Base-by-base conservation (phyloP, 2,888 invertebrate genomes). In the Leptinotarsa haldemani region DNA sequence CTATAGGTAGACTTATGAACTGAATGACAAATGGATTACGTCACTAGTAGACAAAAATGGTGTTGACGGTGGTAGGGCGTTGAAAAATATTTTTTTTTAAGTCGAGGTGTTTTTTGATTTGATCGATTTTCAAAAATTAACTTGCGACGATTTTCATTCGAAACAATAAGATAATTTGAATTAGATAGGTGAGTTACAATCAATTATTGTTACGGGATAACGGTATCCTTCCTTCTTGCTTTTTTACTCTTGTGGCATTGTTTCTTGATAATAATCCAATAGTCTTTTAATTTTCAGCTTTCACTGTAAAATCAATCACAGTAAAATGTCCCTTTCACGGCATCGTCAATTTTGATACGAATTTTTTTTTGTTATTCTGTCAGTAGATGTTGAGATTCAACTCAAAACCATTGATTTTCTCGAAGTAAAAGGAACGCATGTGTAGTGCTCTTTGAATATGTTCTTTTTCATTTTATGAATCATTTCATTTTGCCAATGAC, bases 11-110 rank as follows among this genome's bases (percentile, higher is more conserved):
- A 40, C 9, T 40, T 40, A 40, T 12, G 40, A 40, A 48, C 56
- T 18, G 53, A 53, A 53, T 73, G 75, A 73, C 74, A 70, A 77
- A 74, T 69, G 69, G 71, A 77, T 85, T 85, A 84, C 85, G 85
- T 85, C 85, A 85, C 80, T 83, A 83, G 70, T 70, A 77, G 80
- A 80, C 82, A 80, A 77, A 84, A 84, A 82, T 84, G 85, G 85
- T 85, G 80, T 83, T 80, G 83, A 82, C 71, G 79, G 80, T 81
- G 79, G 82, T 86, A 85, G 86, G 86, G 86, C 85, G 85, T 85
- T 83, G 82, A 82, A 80, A 83, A 81, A 81, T 80, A 79, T 77
- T 71, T 71, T 30, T 30, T 74, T 70, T 70, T 72, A 65, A 77
- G 63, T 61, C 72, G 71, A 61, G 56, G 56, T 71, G 68, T 64